Evolutionary conservation across 2,888 invertebrate species (phyloP).

Genomic region (Drosophila subquinaria): DNA sequence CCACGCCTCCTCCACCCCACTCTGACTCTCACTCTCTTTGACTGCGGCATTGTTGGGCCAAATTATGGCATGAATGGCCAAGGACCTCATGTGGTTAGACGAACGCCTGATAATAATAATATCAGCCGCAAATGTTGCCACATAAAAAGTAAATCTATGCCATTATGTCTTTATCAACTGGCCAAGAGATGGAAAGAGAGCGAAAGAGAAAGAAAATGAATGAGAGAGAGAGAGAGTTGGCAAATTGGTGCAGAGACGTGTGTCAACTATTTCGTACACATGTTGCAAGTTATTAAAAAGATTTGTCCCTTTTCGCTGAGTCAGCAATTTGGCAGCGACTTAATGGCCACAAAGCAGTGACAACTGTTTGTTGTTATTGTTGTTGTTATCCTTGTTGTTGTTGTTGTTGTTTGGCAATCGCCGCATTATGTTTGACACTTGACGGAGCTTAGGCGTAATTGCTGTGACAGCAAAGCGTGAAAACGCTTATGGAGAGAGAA

Average conservation of each 20-base stretch:
- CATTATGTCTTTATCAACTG: conserved; percentile 82
- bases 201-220: neutral
- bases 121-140: conserved; percentile 69
- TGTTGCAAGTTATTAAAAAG: conserved; percentile 81
- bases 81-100: conserved; percentile 47
- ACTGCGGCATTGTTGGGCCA: conserved; percentile 52
- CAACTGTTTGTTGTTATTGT: conserved; percentile 62
- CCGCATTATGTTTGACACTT: conserved; percentile 77
- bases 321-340: conserved; percentile 69
- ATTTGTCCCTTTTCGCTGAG: conserved; percentile 65
- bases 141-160: conserved; percentile 75
- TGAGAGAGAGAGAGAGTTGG: neutral
- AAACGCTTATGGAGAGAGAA: neutral
- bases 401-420: conserved; percentile 40
- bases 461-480: conserved; percentile 61
- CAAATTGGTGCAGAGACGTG: conserved; percentile 20
- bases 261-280: conserved; percentile 78
- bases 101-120: conserved; percentile 63
- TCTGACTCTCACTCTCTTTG: too few relatives aligned
- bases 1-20: neutral
- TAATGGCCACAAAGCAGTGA: conserved; percentile 64
- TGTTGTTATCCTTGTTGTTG: conserved; percentile 16
- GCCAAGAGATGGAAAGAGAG: neutral
- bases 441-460: conserved; percentile 76
- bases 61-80: conserved; percentile 71